Evolutionary conservation across 2,113 vertebrate species (phyloP), one percentile per base, ranked within the genome.

Genomic region (Pygoscelis adeliae): DNA sequence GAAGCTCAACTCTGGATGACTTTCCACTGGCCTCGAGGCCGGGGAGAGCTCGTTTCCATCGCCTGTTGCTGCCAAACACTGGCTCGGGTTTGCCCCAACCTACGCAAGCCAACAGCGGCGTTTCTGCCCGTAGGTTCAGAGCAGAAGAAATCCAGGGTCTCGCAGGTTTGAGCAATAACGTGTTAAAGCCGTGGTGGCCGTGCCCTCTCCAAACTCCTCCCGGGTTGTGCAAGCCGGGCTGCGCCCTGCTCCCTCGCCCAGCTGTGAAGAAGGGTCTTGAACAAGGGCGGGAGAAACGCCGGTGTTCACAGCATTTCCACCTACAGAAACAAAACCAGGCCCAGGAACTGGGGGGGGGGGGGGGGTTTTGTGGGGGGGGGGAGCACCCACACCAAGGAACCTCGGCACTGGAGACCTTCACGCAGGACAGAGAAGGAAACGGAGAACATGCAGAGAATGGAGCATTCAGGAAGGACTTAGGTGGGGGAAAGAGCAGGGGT

Each of bases 21-120:
- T 73, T 77, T 53, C 53, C 19, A 11, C 16, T 5, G 1, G 8
- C 22, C 38, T 49, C 4, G 1, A 59, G 38, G 66, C 49, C 2
- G 7, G 42, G 62, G 26, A 53, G 69, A 67, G 42, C 46, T 77
- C 5, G 0, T 86, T 83, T 58, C 76, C 77, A 44, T 44, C 11
- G 4, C 50, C 16, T 7, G 1, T 30, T 5, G 16, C 26, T 40
- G 42, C 81, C 70, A n/a, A 11, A 53, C 44, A 0, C 8, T 9
- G 26, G 14, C 34, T 71, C 10, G 4, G 44, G 46, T 80, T 83
- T 83, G 70, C 29, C 38, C 34, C 66, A 32, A 58, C 89, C 89
- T 21, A 59, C 25, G 1, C 42, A 23, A 67, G 73, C 46, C 52
- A 52, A 27, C 67, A 32, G 3, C 0, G 0, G 25, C 6, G 0